phyloP scores from a whole-genome alignment of 2,797 vertebrate genomes.

The Gymnocypris eckloni region DNA sequence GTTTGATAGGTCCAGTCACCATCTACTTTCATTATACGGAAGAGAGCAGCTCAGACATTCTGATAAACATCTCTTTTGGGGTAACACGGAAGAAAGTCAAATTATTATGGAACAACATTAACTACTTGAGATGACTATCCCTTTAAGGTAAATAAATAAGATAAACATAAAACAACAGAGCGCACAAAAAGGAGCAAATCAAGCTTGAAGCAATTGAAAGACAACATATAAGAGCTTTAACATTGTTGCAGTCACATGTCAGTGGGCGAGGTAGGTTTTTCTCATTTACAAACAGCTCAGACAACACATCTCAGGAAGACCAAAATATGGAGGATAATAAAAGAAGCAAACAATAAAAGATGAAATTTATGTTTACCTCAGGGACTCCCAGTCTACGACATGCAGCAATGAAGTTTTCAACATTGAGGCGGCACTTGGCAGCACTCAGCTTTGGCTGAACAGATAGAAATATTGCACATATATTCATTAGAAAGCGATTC shows the following conservation, averaged over 20 bases:
- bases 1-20: neutral
- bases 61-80: neutral
- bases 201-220: conserved; percentile 12
- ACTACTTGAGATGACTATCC: conserved; percentile 10
- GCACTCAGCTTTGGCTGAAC: conserved; percentile 87
- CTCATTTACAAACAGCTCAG: conserved; percentile 14
- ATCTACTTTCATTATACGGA: neutral
- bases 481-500: neutral
- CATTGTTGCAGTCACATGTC: neutral
- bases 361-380: conserved; percentile 77
- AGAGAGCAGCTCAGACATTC: neutral
- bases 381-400: conserved; percentile 88
- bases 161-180: neutral
- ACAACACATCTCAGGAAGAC: conserved; percentile 2
- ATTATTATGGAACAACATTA: neutral
- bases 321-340: neutral
- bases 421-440: conserved; percentile 86
- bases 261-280: neutral
- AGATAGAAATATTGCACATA: conserved; percentile 23
- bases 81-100: neutral
- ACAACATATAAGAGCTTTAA: conserved; percentile 11
- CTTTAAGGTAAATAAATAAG: neutral
- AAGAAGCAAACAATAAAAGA: conserved; percentile 17
- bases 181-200: neutral
- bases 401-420: conserved; percentile 87